Conservation (phyloP, 2,113 vertebrate genomes). For the Varanus salvator region DNA sequence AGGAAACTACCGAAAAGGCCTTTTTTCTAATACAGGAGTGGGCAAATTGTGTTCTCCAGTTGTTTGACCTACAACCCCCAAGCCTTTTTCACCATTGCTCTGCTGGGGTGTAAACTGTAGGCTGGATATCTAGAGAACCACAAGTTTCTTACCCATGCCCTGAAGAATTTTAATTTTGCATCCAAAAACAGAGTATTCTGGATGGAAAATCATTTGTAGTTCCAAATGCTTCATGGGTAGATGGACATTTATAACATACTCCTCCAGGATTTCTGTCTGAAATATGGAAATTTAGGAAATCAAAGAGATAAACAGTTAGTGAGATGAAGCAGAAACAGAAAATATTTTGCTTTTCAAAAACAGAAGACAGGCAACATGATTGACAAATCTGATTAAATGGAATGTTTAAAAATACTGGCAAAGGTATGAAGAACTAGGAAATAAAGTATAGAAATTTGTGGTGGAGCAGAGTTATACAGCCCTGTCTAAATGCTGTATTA, state of each 20-base stretch:
- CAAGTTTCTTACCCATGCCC: background rate
- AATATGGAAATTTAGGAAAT: background rate
- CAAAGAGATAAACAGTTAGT: background rate
- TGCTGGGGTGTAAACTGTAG: no score
- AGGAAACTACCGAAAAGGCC: background rate
- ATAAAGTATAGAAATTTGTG: background rate
- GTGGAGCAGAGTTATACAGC: background rate
- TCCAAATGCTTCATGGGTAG: background rate
- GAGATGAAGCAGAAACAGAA: background rate
- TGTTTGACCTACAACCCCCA: no score
- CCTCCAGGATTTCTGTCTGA: background rate
- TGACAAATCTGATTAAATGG: background rate
- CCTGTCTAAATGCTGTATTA: background rate
- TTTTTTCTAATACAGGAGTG: background rate
- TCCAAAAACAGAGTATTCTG: background rate
- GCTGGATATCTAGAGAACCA: no score
- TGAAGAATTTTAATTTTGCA: background rate
- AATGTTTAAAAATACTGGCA: background rate
- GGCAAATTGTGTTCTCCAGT: no score
- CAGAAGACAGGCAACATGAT: background rate
- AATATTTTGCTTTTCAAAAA: background rate
- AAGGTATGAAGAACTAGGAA: background rate
- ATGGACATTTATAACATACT: background rate
- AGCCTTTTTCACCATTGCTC: no score
- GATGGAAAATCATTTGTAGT: background rate